These are phyloP conservation scores for Gambusia holbrooki DNA, from an alignment of 2,113 vertebrate genomes.

Conservation along the genomic window DNA sequence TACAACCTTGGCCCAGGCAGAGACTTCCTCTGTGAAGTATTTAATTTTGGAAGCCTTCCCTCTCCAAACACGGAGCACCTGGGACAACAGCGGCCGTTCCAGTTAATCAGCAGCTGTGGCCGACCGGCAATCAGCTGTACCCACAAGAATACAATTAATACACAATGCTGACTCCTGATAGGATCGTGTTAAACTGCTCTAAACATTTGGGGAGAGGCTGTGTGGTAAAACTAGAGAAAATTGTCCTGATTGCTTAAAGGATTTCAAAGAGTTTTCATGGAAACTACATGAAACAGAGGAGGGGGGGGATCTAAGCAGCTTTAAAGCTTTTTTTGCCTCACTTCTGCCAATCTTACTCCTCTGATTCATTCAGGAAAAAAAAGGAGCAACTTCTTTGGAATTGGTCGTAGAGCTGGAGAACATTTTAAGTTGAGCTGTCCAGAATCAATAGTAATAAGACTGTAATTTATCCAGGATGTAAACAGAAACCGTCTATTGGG, in stretches of 20 bases:
- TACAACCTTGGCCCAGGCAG: slow-evolving; percentile 65
- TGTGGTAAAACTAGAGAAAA: slow-evolving; percentile 62
- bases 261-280: slow-evolving; percentile 58
- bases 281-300: slow-evolving; percentile 56
- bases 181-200: slow-evolving; percentile 54
- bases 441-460: too few relatives aligned
- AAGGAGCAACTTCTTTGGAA: too few relatives aligned
- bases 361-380: slow-evolving; percentile 29
- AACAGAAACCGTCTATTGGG: too few relatives aligned
- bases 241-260: slow-evolving; percentile 70
- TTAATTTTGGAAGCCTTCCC: slow-evolving; percentile 76
- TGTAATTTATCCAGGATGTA: too few relatives aligned
- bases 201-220: slow-evolving; percentile 58
- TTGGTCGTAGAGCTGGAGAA: too few relatives aligned
- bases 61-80: slow-evolving; percentile 82
- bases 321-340: slow-evolving; percentile 40
- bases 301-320: slow-evolving; percentile 28
- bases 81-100: slow-evolving; percentile 82
- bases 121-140: slow-evolving; percentile 74
- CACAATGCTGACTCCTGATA: slow-evolving; percentile 57
- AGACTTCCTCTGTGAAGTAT: slow-evolving; percentile 81
- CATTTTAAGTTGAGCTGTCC: too few relatives aligned
- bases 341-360: slow-evolving; percentile 58
- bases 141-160: slow-evolving; percentile 79
- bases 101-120: slow-evolving; percentile 79